phyloP scores from a whole-genome alignment of 2,113 vertebrate species.

The Lipophrys pholis region DNA sequence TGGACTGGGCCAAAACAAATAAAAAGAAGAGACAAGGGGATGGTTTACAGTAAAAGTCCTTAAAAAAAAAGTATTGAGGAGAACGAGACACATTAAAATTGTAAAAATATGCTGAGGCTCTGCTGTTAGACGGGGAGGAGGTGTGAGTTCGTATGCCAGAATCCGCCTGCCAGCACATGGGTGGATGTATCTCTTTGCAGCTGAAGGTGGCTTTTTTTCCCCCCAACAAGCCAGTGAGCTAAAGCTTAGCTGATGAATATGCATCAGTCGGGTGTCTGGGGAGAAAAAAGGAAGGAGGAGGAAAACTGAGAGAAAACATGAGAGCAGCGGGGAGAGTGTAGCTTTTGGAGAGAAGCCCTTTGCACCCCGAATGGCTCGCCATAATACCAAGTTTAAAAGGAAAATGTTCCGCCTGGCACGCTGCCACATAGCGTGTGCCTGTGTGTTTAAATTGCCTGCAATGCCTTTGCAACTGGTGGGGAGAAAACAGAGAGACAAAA shows the following conservation, averaged over 20 bases:
- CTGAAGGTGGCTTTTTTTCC: slow-evolving; percentile 34
- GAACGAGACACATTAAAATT: slow-evolving; percentile 10
- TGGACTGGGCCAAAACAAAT: no score
- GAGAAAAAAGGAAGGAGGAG: slow-evolving; percentile 54
- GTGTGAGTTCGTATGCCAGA: neutral
- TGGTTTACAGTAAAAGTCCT: neutral
- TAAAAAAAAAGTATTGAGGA: neutral
- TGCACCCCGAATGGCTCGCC: slow-evolving; percentile 69
- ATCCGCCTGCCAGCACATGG: slow-evolving; percentile 11
- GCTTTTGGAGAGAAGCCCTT: slow-evolving; percentile 71
- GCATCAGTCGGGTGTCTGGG: slow-evolving; percentile 43
- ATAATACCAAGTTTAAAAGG: slow-evolving; percentile 73
- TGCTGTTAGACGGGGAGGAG: slow-evolving; percentile 5
- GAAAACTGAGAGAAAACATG: slow-evolving; percentile 65
- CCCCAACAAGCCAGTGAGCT: slow-evolving; percentile 23
- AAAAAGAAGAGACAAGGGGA: no score
- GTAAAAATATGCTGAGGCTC: slow-evolving; percentile 10
- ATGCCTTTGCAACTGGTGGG: slow-evolving; percentile 47
- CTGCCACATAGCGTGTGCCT: slow-evolving; percentile 63
- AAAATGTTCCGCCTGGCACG: slow-evolving; percentile 65
- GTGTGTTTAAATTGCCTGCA: slow-evolving; percentile 54
- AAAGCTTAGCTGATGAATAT: slow-evolving; percentile 63
- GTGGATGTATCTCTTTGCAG: slow-evolving; percentile 39
- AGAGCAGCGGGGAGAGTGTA: slow-evolving; percentile 63
- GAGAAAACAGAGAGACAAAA: slow-evolving; percentile 41